Evolutionary conservation across 2,113 vertebrate species (phyloP).

Genomic region (Phainopepla nitens): DNA sequence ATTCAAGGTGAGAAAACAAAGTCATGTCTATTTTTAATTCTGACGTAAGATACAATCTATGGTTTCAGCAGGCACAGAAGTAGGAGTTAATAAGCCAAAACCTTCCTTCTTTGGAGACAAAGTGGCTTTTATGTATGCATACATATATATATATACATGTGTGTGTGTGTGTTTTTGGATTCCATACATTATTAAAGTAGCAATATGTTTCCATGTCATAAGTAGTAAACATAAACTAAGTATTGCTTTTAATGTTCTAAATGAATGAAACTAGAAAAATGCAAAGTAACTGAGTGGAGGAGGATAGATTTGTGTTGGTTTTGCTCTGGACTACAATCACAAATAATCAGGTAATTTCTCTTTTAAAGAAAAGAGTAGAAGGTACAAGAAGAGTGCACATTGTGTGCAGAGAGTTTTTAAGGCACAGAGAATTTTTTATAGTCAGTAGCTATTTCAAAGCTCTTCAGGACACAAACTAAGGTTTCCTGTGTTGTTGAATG

Average conservation of each 20-base stretch:
- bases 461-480: not conserved
- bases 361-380: not conserved
- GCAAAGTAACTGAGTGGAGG: not conserved
- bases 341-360: not conserved
- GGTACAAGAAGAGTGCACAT: not conserved
- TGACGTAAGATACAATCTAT: not conserved
- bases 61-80: not conserved
- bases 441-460: not conserved
- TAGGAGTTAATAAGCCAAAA: not conserved
- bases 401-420: not conserved
- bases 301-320: not conserved
- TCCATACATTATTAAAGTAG: not conserved
- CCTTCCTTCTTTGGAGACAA: not conserved
- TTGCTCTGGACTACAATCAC: not conserved
- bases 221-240: not conserved
- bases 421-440: not conserved
- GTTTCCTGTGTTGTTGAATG: not conserved
- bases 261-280: not conserved
- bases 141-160: not conserved
- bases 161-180: not conserved
- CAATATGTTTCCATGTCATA: not conserved
- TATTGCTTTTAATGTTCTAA: not conserved
- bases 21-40: slow-evolving; percentile 28
- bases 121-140: not conserved
- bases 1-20: slow-evolving; percentile 34